Evolutionary conservation across 2,113 vertebrate genomes (phyloP), one percentile per base, ranked within the genome.

Genomic region (Nothocercus julius): DNA sequence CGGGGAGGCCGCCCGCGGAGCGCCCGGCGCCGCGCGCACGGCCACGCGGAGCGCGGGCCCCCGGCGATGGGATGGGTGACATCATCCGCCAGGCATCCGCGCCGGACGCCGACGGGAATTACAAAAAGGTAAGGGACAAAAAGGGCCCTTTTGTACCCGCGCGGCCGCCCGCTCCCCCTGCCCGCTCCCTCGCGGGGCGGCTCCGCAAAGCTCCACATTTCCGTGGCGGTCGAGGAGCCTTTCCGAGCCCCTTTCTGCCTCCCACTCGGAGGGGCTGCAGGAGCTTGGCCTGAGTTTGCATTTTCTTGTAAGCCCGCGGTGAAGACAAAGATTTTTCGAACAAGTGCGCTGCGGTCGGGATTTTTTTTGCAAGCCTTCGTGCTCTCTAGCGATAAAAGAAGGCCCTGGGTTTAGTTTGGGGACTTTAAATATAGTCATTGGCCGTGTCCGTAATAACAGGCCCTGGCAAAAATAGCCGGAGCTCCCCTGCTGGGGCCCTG

Each of bases 71-170:
- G 96, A 98, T 98, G 97, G 98, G 98, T 97, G 98, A 98, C 90
- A 91, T 99, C 98, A 98, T 98, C 97, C 47, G 97, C 90, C 98
- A 98, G 97, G 97, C 98, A 64, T 98, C 98, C 79, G 77, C 74
- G 56, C 96, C 98, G n/a, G 97, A 98, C 91, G 84, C 97, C 67
- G 97, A 96, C 91, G 98, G 98, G 61, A 97, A 98, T 98, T 99
- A 99, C 97, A 99, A 98, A 97, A 98, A 99, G 99, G 99, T 99
- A 99, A 98, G 98, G 82, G 92, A 90, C 22, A 17, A 69, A 96
- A 96, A 77, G 85, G 62, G 36, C 40, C 30, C 64, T 76, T 97
- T 94, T 97, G 93, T 93, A 83, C 89, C 82, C 67, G 83, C 89
- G 93, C 92, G 83, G 76, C 89, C 40, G 36, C 36, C 36, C 36